Evolutionary conservation across 2,113 vertebrate genomes (phyloP).

Genomic region (Platycercus adscitus): DNA sequence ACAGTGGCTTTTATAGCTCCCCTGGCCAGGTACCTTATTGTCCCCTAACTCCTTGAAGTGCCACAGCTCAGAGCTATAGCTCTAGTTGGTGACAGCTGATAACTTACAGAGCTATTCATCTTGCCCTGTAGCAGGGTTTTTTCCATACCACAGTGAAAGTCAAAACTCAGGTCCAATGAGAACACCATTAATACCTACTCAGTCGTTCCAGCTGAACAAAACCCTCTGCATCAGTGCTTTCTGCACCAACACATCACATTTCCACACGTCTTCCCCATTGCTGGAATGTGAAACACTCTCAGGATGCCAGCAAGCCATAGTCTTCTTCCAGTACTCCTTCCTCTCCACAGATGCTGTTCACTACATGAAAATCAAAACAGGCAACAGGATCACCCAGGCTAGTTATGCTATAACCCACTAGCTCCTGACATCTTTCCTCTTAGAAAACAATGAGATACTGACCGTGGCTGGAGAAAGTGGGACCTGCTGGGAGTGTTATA

Average conservation of each 20-base stretch:
- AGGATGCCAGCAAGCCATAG: neutral
- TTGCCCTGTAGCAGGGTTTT: neutral
- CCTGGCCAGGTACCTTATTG: neutral
- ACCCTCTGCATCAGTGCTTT: neutral
- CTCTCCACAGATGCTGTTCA: neutral
- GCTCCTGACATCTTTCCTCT: slow-evolving; percentile 8
- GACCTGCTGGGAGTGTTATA: neutral
- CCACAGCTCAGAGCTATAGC: neutral
- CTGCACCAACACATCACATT: neutral
- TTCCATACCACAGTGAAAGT: neutral
- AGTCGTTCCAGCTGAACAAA: neutral
- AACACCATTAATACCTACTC: neutral
- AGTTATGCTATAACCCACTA: slow-evolving; percentile 36
- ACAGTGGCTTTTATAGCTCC: neutral
- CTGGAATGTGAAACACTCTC: neutral
- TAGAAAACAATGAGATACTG: slow-evolving; percentile 58
- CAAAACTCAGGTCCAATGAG: neutral
- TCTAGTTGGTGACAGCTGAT: neutral
- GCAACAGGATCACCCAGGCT: slow-evolving; percentile 9
- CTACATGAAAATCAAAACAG: slow-evolving; percentile 31
- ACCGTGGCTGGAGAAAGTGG: slow-evolving; percentile 18
- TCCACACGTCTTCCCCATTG: neutral
- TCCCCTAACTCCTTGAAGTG: neutral
- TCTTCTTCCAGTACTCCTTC: neutral
- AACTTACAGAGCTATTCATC: neutral